A percentile compares a stretch with the other conserved stretches of the same genome.
These are phyloP conservation scores for Agonum fuliginosum DNA, from an alignment of 2,888 invertebrate genomes.

Conservation along the genomic window DNA sequence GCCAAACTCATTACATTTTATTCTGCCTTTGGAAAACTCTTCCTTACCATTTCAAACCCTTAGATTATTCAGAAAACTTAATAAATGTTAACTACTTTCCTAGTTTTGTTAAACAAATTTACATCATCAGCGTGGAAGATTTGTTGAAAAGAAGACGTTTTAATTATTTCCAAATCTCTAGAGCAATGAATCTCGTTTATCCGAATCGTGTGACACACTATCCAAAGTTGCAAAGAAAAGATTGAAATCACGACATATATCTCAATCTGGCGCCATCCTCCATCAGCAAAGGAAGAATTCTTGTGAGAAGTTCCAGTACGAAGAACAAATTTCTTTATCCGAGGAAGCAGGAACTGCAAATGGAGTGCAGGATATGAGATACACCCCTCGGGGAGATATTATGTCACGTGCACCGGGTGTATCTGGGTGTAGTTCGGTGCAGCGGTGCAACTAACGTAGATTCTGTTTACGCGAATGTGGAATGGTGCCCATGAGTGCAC, in stretches of 20 bases:
- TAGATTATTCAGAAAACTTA: background rate
- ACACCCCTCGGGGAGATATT: slow-evolving; percentile 29
- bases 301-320: slow-evolving; percentile 4
- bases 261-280: slow-evolving; percentile 26
- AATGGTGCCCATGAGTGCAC: background rate
- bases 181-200: slow-evolving; percentile 27
- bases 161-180: slow-evolving; percentile 24
- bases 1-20: slow-evolving; percentile 31
- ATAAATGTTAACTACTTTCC: background rate
- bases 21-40: slow-evolving; percentile 6
- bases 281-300: slow-evolving; percentile 27
- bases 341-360: slow-evolving; percentile 18
- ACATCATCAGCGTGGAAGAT: background rate
- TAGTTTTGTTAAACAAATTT: background rate
- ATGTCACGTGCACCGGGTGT: slow-evolving; percentile 43
- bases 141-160: background rate
- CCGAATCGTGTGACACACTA: background rate
- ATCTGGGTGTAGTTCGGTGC: background rate
- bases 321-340: slow-evolving; percentile 54
- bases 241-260: slow-evolving; percentile 46
- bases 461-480: slow-evolving; percentile 37
- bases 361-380: slow-evolving; percentile 32
- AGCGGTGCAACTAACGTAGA: background rate
- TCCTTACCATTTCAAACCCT: background rate
- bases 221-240: slow-evolving; percentile 11